Base-by-base conservation (phyloP, 2,888 invertebrate species). In the Nephrotoma guestfalica region DNA sequence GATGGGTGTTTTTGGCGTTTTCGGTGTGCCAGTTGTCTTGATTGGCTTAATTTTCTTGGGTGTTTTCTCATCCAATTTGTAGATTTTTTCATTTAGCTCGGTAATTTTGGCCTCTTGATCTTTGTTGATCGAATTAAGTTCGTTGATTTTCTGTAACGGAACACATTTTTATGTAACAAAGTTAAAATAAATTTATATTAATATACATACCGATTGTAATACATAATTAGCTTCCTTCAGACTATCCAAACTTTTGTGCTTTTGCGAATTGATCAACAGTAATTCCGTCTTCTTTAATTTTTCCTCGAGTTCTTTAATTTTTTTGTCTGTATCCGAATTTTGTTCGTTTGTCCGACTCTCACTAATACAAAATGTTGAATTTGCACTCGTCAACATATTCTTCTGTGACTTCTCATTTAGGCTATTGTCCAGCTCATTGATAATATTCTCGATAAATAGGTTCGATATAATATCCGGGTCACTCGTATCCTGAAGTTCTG, bases 1-100 rank as follows among this genome's bases (percentile, higher is more conserved):
- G 89, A 91, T 91, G 88, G 91, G 90, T 83, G 91, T 91, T 18
- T 91, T 88, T 71, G 88, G 88, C n/a, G 88, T 87, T 30, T 87
- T 91, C 86, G 89, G 89, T 6, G 89, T 90, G 87, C 89, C 85
- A 43, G 11, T 43, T 3, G 15, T 11, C 41, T 85, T 85, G 6
- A 85, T 9, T 86, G 86, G 43, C 57, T 47, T 41, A 85, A 84
- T 86, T 86, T 41, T 41, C 9, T 42, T 86, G 3, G 42, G 18
- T 87, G 45, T 71, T 15, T 40, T 87, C 11, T 41, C 42, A 15
- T 41, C 83, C 40, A 40, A 13, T 41, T 9, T 86, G 6, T 47
- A 15, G 11, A 87, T 85, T 86, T 88, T 88, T 6, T 88, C 88
- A 30, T 88, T 88, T 3, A 88, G 43, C 57, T 88, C 88, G 13